Evolutionary conservation across 2,113 vertebrate species (phyloP).

Genomic region (Todiramphus saurophagus): DNA sequence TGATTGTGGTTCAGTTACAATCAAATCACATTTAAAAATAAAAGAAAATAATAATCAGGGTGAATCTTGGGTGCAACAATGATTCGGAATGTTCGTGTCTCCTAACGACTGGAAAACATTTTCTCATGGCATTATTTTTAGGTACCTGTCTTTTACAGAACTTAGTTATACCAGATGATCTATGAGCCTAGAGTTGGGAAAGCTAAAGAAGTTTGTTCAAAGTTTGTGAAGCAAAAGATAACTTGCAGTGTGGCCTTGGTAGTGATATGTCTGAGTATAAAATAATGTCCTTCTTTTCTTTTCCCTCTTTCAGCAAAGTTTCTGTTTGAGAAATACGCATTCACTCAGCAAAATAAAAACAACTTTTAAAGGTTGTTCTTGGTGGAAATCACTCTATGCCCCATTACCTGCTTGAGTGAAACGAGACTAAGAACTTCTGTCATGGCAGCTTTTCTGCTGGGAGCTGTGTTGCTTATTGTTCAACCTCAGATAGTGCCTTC

Average conservation of each 20-base stretch:
- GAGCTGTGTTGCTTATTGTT: constrained; percentile 82
- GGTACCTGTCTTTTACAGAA: not conserved
- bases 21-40: not conserved
- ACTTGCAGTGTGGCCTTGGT: not conserved
- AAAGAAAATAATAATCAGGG: not conserved
- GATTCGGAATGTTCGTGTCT: not conserved
- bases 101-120: not conserved
- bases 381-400: constrained; percentile 73
- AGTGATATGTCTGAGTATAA: not conserved
- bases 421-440: constrained; percentile 78
- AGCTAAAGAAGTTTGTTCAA: not conserved
- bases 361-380: constrained; percentile 61
- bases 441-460: constrained; percentile 88
- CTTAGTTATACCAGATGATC: not conserved
- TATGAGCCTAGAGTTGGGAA: not conserved
- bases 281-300: not conserved
- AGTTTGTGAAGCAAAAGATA: not conserved
- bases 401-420: constrained; percentile 79
- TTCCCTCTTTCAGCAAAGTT: constrained; percentile 51
- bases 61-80: not conserved
- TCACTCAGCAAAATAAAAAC: constrained; percentile 30
- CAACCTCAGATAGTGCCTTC: constrained; percentile 82
- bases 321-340: not conserved
- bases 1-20: not conserved
- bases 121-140: not conserved